These are phyloP conservation scores for Carterocephalus palaemon DNA, from an alignment of 2,888 invertebrate species.

Conservation along the genomic window DNA sequence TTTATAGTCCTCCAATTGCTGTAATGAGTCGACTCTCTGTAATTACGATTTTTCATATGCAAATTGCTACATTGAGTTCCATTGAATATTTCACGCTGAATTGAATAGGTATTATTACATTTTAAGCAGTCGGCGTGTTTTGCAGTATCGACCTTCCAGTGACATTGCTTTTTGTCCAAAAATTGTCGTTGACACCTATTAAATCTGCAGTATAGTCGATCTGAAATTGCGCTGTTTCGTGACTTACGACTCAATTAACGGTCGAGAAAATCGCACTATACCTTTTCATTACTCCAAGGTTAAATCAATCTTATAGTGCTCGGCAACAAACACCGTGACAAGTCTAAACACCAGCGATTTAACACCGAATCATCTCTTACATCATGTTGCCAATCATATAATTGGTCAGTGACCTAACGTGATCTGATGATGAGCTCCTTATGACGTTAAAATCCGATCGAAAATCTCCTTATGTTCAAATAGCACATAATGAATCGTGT, in stretches of 20 bases:
- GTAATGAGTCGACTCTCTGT: slow-evolving; percentile 39
- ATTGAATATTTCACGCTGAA: slow-evolving; percentile 32
- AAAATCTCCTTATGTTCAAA: slow-evolving; percentile 49
- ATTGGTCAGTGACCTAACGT: slow-evolving; percentile 45
- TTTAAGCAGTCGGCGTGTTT: slow-evolving; percentile 6
- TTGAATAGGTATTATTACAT: no score
- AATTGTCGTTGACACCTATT: slow-evolving; percentile 29
- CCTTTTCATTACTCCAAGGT: slow-evolving; percentile 53
- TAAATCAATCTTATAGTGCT: slow-evolving; percentile 49
- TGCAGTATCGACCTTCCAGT: slow-evolving; percentile 31
- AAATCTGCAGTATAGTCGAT: slow-evolving; percentile 27
- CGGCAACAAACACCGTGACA: slow-evolving; percentile 38
- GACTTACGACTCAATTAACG: slow-evolving; percentile 41
- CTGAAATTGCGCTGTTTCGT: slow-evolving; percentile 23
- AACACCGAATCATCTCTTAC: slow-evolving; percentile 52
- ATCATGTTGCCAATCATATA: slow-evolving; percentile 2
- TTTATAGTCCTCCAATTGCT: slow-evolving; percentile 16
- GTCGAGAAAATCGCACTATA: slow-evolving; percentile 47
- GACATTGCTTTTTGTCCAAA: slow-evolving; percentile 34
- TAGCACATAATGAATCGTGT: slow-evolving; percentile 53
- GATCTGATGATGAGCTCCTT: slow-evolving; percentile 62
- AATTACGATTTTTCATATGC: slow-evolving; percentile 52
- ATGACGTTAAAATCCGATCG: slow-evolving; percentile 51
- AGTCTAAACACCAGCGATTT: slow-evolving; percentile 55
- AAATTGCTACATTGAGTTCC: slow-evolving; percentile 35